Base-by-base conservation (phyloP, 2,797 vertebrate genomes). In the Chelmon rostratus region DNA sequence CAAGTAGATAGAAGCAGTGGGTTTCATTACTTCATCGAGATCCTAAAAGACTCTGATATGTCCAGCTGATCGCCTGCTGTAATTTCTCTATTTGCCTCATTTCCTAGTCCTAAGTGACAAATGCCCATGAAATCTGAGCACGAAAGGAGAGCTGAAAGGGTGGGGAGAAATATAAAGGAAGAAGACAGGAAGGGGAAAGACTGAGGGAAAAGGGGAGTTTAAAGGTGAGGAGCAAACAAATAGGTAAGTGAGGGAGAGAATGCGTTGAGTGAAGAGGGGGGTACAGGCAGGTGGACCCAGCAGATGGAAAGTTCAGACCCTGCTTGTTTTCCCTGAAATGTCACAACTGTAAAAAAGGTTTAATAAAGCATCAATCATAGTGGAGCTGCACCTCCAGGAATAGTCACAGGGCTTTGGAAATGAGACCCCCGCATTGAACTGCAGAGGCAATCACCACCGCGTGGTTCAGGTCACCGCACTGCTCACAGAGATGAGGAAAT, bases 301-400 rank as follows among this genome's bases (percentile, higher is more conserved):
- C 74, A 86, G 76, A 90, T 83, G 76, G 81, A 87, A 85, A 81
- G 77, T 83, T 95, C 92, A 93, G 78, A 89, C 76, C 91, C 82
- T 76, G 79, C 91, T 92, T 94, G 91, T 95, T 92, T 95, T 92
- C 91, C 87, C 82, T 68, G 92, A 96, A 96, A 96, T 95, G 93
- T 92, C 88, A 86, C 81, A 83, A 76, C 91, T 94, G 88, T 93
- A 93, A 94, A 93, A 91, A 90, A 86, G 78, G 70, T 92, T 94
- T 90, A 87, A 90, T 87, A 91, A 95, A 71, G 78, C 88, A 91
- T 96, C 85, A 88, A 88, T 96, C 92, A 94, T 18, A 49, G 50
- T 28, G 19, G 74, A 77, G 87, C 78, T 80, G 72, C 77, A 86
- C 78, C 78, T 92, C 92, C 90, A 91, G 91, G 91, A 95, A 85